Evolutionary conservation across 2,113 vertebrate species (phyloP).

Genomic region (Eleginops maclovinus): DNA sequence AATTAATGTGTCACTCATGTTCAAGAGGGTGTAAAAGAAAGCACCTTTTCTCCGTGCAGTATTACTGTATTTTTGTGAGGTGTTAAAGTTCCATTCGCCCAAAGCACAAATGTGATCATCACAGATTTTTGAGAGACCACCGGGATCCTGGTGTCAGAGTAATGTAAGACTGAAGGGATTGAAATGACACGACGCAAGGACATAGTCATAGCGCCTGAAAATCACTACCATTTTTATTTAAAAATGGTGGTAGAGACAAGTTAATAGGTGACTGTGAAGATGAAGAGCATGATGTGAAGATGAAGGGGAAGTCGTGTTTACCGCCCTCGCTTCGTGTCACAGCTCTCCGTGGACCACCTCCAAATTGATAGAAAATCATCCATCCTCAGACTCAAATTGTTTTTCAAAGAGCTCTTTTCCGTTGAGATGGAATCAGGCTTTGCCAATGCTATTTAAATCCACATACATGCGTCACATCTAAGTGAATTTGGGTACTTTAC

Average conservation of each 20-base stretch:
- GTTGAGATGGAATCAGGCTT: not conserved
- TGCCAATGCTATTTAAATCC: not conserved
- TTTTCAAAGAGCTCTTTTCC: not conserved
- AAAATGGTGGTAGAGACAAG: not conserved
- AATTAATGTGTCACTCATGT: not conserved
- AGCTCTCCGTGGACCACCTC: not conserved
- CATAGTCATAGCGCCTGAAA: not conserved
- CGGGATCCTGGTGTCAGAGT: conserved; percentile 6
- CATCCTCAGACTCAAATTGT: not conserved
- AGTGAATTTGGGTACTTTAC: not conserved
- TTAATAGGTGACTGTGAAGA: not conserved
- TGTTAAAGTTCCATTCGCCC: not conserved
- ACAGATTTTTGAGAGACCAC: conserved; percentile 12
- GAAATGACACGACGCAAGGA: not conserved
- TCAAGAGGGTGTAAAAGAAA: not conserved
- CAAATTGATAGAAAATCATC: not conserved
- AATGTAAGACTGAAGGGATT: conserved; percentile 1
- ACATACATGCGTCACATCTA: not conserved
- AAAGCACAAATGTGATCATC: conserved; percentile 5
- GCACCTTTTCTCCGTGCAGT: not conserved
- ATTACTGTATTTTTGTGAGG: not conserved
- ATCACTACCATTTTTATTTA: not conserved
- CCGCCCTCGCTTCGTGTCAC: not conserved
- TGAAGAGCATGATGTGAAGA: not conserved
- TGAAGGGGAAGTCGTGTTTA: not conserved